A percentile compares a stretch with the other conserved stretches of the same genome.
Conservation (phyloP, 2,113 vertebrate species). For the Pimephales promelas region DNA sequence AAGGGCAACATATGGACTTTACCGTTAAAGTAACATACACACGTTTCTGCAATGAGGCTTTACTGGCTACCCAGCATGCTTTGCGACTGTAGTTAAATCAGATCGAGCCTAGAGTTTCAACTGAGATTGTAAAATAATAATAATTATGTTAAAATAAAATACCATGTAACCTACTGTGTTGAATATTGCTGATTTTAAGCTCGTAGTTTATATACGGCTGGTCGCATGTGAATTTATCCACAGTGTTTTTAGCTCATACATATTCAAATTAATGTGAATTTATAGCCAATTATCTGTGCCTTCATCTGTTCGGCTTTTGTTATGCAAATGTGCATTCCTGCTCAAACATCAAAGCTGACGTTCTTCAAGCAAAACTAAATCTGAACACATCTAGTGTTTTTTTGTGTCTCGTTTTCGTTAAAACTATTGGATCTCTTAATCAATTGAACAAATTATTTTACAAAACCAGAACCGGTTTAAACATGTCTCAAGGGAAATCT, state of each 20-base stretch:
- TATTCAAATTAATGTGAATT: not conserved
- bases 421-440: too few relatives aligned
- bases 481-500: not conserved
- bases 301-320: not conserved
- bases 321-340: not conserved
- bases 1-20: not conserved
- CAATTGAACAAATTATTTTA: too few relatives aligned
- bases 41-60: not conserved
- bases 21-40: not conserved
- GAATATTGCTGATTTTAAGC: not conserved
- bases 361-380: not conserved
- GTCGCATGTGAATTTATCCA: not conserved
- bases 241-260: slow-evolving; percentile 8
- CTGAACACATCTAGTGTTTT: too few relatives aligned
- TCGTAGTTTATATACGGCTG: not conserved
- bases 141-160: too few relatives aligned
- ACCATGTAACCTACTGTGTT: too few relatives aligned
- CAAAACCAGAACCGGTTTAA: too few relatives aligned
- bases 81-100: not conserved
- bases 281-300: slow-evolving; percentile 12
- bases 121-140: not conserved
- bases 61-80: slow-evolving; percentile 8
- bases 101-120: not conserved
- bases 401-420: not conserved
- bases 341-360: not conserved